These are phyloP conservation scores for Pristionchus entomophagus DNA, from an alignment of 2,888 invertebrate genomes.

Conservation along the genomic window DNA sequence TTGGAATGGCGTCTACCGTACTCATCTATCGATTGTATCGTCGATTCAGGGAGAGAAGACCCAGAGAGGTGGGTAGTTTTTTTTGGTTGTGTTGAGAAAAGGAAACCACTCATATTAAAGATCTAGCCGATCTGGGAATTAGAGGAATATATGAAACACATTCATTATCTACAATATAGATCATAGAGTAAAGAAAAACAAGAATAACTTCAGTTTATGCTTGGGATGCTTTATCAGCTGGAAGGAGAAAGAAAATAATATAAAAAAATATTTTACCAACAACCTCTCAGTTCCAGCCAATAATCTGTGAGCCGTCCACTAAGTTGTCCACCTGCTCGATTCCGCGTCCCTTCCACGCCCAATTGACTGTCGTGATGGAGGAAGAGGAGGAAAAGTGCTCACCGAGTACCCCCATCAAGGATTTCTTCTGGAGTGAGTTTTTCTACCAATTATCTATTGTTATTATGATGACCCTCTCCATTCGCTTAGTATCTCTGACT, in stretches of 20 bases:
- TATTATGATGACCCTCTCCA: not conserved
- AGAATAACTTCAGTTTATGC: too few relatives aligned
- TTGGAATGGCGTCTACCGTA: not conserved
- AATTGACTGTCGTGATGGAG: slow-evolving; percentile 1
- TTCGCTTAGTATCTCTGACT: too few relatives aligned
- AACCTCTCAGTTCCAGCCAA: not conserved
- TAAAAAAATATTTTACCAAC: too few relatives aligned
- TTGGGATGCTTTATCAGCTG: too few relatives aligned
- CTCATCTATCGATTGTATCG: not conserved
- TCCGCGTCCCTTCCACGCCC: not conserved
- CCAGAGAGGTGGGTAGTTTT: not conserved
- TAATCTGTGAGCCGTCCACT: not conserved
- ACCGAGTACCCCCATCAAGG: not conserved
- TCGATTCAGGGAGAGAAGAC: not conserved
- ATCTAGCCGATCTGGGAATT: too few relatives aligned
- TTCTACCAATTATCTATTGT: not conserved
- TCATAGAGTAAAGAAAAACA: too few relatives aligned
- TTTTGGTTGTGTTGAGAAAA: too few relatives aligned
- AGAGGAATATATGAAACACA: too few relatives aligned
- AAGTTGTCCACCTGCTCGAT: not conserved
- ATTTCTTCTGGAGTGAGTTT: slow-evolving; percentile 2
- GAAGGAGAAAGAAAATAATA: too few relatives aligned
- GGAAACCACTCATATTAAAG: too few relatives aligned
- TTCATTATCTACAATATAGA: too few relatives aligned
- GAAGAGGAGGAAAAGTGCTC: slow-evolving; percentile 10